Conservation (phyloP, 2,113 vertebrate species). For the Corvus cornix region DNA sequence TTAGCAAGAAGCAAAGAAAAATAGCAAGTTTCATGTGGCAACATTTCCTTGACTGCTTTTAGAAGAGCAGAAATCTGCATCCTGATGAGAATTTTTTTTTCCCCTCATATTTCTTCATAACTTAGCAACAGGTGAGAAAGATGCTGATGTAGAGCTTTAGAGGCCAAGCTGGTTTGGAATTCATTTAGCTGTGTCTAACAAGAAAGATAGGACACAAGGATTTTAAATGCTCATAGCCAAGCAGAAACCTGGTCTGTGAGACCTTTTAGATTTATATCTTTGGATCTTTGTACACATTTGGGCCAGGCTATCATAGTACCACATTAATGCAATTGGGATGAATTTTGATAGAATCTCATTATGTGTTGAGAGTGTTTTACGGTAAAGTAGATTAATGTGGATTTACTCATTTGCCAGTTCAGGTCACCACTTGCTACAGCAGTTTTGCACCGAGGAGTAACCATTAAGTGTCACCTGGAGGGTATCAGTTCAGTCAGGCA, state of each 20-base stretch:
- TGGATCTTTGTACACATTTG: background rate
- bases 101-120: background rate
- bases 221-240: background rate
- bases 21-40: background rate
- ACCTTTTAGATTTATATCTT: background rate
- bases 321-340: background rate
- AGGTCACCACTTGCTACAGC: background rate
- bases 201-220: background rate
- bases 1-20: background rate
- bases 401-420: background rate
- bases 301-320: background rate
- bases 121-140: background rate
- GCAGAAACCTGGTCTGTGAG: background rate
- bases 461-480: background rate
- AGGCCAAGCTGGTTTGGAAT: background rate
- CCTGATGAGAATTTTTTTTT: background rate
- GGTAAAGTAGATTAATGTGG: background rate
- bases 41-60: background rate
- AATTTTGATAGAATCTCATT: background rate
- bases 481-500: background rate
- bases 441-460: background rate
- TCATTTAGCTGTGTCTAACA: background rate
- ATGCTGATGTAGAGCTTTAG: background rate
- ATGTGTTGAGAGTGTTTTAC: background rate
- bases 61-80: background rate